Percentiles rank a stretch among this genome's conserved stretches.
Conservation (phyloP, 2,113 vertebrate species). For the Indicator maculatus region DNA sequence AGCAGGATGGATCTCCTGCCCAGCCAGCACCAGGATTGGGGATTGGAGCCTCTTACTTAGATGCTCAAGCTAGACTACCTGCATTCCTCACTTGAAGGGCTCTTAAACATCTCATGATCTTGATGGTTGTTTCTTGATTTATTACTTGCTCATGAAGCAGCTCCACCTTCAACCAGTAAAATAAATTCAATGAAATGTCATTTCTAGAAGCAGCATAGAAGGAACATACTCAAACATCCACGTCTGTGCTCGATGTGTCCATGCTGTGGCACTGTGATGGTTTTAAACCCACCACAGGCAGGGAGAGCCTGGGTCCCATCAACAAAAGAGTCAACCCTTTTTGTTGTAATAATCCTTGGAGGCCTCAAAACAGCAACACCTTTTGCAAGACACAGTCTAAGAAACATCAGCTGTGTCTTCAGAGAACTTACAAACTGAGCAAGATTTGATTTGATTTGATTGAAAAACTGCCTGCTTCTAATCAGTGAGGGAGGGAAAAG, state of each 20-base stretch:
- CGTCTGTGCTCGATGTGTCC: background rate
- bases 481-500: background rate
- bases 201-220: background rate
- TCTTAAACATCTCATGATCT: background rate
- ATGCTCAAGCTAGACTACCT: background rate
- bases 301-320: background rate
- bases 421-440: background rate
- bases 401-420: background rate
- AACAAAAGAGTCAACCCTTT: background rate
- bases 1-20: background rate
- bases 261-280: no score
- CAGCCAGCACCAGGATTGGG: background rate
- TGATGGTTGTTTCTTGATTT: background rate
- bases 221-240: background rate
- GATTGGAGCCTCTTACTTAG: background rate
- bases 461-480: background rate
- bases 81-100: background rate
- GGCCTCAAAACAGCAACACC: background rate
- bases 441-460: background rate
- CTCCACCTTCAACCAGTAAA: background rate
- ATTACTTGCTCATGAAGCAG: background rate
- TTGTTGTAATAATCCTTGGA: background rate
- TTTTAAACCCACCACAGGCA: no score
- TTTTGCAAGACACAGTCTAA: background rate
- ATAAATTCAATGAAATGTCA: background rate